These are phyloP conservation scores for Myanophis thanlyinensis DNA, from an alignment of 2,113 vertebrate species.

Conservation along the genomic window DNA sequence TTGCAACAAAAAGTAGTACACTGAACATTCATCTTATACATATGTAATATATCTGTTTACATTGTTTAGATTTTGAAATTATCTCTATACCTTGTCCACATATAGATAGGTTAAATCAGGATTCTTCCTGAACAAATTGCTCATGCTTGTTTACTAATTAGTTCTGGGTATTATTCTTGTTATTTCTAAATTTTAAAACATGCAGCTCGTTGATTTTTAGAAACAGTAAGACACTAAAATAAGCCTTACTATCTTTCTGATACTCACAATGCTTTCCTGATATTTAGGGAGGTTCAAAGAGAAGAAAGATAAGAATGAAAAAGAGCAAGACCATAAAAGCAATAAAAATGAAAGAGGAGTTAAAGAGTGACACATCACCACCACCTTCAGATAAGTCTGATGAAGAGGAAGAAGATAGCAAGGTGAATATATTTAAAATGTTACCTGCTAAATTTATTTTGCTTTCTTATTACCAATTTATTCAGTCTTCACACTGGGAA, in stretches of 20 bases:
- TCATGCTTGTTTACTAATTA: neutral
- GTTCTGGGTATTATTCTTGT: neutral
- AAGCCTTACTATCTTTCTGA: neutral
- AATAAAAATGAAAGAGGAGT: slow-evolving; percentile 83
- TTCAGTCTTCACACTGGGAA: too few species aligned
- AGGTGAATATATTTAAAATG: slow-evolving; percentile 49
- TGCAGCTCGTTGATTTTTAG: slow-evolving; percentile 3
- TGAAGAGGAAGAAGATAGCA: slow-evolving; percentile 80
- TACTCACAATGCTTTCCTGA: slow-evolving; percentile 12
- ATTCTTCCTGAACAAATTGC: neutral
- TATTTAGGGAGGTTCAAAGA: slow-evolving; percentile 86
- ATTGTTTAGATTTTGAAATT: neutral
- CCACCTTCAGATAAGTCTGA: slow-evolving; percentile 90
- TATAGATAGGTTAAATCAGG: neutral
- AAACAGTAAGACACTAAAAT: neutral
- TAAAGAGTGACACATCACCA: slow-evolving; percentile 89
- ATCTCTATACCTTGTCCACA: neutral
- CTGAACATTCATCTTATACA: neutral
- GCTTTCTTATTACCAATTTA: neutral
- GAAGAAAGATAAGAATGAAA: slow-evolving; percentile 87
- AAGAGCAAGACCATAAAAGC: slow-evolving; percentile 85
- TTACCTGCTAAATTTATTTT: neutral
- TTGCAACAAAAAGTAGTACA: neutral
- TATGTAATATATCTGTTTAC: neutral
- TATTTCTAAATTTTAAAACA: neutral